Evolutionary conservation across 1,140 invertebrate genomes (phyloP), one percentile per base, ranked within the genome.

Genomic region (Ctenoplectra terminalis): DNA sequence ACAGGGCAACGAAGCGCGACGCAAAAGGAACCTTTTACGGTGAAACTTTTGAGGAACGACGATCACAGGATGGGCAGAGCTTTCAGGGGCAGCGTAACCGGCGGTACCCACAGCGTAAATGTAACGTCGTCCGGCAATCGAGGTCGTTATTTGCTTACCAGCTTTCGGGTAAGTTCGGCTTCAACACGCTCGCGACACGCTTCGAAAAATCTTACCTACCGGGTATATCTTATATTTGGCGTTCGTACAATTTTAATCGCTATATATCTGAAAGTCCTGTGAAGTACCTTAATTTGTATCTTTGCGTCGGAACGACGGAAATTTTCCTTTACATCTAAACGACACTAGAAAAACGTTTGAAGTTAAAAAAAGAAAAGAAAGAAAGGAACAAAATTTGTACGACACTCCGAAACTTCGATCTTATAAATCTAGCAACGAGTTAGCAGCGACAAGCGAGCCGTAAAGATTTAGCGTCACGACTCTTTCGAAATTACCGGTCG

Each of bases 31-130:
- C 76, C 71, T 83, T 81, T 54, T 52, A 50, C 69, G 46, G 40
- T 73, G 69, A 87, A 87, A 81, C 75, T 87, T 87, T 86, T 73
- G 74, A 84, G 75, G 43, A 87, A 83, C 75, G 71, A 72, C 67
- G 72, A 82, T 80, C 67, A 75, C 76, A 67, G 61, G 31, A 17
- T 9, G 43, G 31, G 50, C 40, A 64, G 60, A 75, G 61, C 71
- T 81, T 81, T 81, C 48, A 81, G 58, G 46, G 31, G 11, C 52
- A 48, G 75, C n/a, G 29, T 40, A 26, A 54, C 74, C 61, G 20
- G 43, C n/a, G 23, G 52, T 50, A 13, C 3, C 15, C 52, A 48
- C 37, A 46, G 70, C 48, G 60, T 74, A 46, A 52, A 64, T 31
- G 48, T 66, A 64, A 56, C 60, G n/a, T 72, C 29, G 54, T 48